Evolutionary conservation across 2,888 invertebrate genomes (phyloP).

Genomic region (Andrena haemorrhoa): DNA sequence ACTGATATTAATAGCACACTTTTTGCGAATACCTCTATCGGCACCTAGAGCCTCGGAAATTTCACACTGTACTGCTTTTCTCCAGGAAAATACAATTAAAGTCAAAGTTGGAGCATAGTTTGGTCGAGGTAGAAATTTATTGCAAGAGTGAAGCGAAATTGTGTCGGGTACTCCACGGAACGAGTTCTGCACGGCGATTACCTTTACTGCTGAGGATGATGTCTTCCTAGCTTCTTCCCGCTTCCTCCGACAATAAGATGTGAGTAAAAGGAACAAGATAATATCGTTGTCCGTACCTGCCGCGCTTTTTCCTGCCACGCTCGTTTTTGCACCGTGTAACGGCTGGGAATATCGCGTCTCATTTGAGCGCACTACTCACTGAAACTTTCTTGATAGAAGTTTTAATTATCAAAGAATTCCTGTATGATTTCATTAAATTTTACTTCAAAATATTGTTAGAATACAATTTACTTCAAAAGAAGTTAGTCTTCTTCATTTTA

Average conservation of each 20-base stretch:
- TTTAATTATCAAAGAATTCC: background rate
- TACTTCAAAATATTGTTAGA: too few species aligned
- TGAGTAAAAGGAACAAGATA: conserved; percentile 36
- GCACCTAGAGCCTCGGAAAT: background rate
- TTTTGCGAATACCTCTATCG: background rate
- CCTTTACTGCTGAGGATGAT: conserved; percentile 28
- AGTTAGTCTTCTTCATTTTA: too few species aligned
- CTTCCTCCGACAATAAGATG: conserved; percentile 33
- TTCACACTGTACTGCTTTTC: background rate
- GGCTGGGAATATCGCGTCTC: background rate
- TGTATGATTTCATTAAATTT: too few species aligned
- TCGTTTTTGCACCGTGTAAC: background rate
- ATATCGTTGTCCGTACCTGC: background rate
- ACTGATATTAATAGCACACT: background rate
- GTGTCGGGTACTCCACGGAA: conserved; percentile 29
- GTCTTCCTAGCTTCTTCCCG: conserved; percentile 24
- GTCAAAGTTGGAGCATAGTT: conserved; percentile 21
- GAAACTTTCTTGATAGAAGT: background rate
- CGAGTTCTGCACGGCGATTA: conserved; percentile 32
- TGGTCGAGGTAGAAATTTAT: conserved; percentile 11
- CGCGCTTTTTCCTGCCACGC: background rate
- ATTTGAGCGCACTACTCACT: background rate
- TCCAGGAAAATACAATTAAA: background rate
- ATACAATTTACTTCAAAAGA: too few species aligned
- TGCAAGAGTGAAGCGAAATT: conserved; percentile 20